Base-by-base conservation (phyloP, 2,888 invertebrate species). In the Rhamnusium bicolor region DNA sequence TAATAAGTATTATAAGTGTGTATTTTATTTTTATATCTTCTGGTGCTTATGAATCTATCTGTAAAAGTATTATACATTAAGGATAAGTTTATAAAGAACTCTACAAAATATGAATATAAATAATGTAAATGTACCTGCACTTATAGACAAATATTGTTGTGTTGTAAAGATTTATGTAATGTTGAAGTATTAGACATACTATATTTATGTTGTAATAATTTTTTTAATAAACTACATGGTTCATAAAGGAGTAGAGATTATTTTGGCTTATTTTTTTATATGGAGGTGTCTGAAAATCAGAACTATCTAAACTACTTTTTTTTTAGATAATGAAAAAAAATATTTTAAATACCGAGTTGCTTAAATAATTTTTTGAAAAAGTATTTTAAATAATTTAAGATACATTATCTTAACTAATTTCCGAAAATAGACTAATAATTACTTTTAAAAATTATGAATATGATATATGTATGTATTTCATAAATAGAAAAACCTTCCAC, bases 101-200 rank as follows among this genome's bases (percentile, higher is more conserved):
- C 18, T 58, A 58, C n/a, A 58, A 58, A 16, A 54, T 46, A 56
- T 47, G 46, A 6, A 18, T 68, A 56, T 24, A n/a, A 56, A 14
- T 29, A 29, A 58, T 21, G 49, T 63, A 70, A 70, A 70, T 67
- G 71, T 72, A 72, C 71, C 71, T 72, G 71, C 71, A 62, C 62
- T 61, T 61, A 27, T 72, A 72, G 71, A 66, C 47, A 49, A 65
- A 56, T 53, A 70, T 51, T n/a, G 40, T 40, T 40, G 40, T 62
- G 53, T 72, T 67, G 54, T 72, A 58, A 58, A 27, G 16, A 29
- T 58, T 27, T 29, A 58, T 58, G 58, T 58, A 32, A 58, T 58
- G 58, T 58, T 58, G 32, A 24, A 58, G 32, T 54, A 54, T 54
- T 19, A 27, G n/a, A 54, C n/a, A 58, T 32, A 24, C 24, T 40